These are phyloP conservation scores for Hirtodrosophila confusa DNA, from an alignment of 2,888 invertebrate genomes.

Conservation along the genomic window DNA sequence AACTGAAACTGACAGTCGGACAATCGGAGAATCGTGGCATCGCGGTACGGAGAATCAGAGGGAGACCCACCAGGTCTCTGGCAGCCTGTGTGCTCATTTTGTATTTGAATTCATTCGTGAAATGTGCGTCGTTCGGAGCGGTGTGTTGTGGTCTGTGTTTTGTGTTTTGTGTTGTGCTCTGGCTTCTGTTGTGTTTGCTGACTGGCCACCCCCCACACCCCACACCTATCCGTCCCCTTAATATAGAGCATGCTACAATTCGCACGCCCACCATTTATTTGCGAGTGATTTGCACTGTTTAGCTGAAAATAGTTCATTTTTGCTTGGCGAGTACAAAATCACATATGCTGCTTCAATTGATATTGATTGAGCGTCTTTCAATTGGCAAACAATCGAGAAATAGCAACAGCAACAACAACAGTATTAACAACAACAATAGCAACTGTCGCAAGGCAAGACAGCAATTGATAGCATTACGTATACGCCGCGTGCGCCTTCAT, in stretches of 20 bases:
- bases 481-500: conserved; percentile 62
- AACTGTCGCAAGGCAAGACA: conserved; percentile 26
- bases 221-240: neutral
- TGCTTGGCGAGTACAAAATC: conserved; percentile 38
- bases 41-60: neutral
- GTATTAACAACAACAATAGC: conserved; percentile 15
- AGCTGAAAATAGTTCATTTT: conserved; percentile 12
- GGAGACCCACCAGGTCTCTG: conserved; percentile 12
- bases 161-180: conserved; percentile 15
- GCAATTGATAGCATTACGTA: conserved; percentile 67
- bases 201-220: neutral
- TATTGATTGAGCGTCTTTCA: conserved; percentile 68
- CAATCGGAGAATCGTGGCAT: conserved; percentile 8
- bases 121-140: conserved; percentile 75
- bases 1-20: conserved; percentile 46
- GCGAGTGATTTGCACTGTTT: conserved; percentile 29
- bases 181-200: conserved; percentile 47
- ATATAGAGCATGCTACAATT: conserved; percentile 14
- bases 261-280: conserved; percentile 13
- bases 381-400: conserved; percentile 69
- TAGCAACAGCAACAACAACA: conserved; percentile 12
- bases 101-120: conserved; percentile 77
- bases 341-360: conserved; percentile 50
- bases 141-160: conserved; percentile 39
- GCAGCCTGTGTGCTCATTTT: conserved; percentile 70